phyloP scores from a whole-genome alignment of 2,888 invertebrate genomes.

The Pyrrhosoma nymphula region DNA sequence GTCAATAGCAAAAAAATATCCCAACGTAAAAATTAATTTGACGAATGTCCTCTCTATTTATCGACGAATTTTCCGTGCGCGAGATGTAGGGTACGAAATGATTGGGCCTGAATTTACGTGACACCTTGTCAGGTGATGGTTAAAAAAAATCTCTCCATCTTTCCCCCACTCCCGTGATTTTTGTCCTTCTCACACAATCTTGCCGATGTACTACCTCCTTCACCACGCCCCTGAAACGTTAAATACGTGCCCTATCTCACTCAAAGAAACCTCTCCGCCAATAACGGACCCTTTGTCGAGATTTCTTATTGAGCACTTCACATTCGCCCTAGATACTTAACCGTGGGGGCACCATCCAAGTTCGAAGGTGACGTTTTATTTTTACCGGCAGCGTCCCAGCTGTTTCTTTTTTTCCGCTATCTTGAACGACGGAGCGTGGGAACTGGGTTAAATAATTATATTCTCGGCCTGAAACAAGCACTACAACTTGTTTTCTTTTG shows the following conservation, averaged over 20 bases:
- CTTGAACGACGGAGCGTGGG: neutral
- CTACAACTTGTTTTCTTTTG: too few relatives aligned
- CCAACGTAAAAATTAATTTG: too few relatives aligned
- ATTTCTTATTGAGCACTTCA: constrained; percentile 10
- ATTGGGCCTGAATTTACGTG: neutral
- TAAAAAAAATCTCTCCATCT: neutral
- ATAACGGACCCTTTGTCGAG: neutral
- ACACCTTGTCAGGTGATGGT: neutral
- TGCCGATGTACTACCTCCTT: neutral
- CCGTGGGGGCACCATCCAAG: neutral
- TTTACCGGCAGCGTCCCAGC: neutral
- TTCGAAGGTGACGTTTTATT: neutral
- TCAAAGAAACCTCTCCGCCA: neutral
- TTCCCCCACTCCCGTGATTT: neutral
- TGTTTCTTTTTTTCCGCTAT: neutral
- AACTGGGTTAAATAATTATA: neutral
- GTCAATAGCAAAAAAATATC: too few relatives aligned
- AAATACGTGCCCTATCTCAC: neutral
- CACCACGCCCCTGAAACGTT: neutral
- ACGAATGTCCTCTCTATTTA: too few relatives aligned
- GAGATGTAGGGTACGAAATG: too few relatives aligned
- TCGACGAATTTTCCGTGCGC: too few relatives aligned
- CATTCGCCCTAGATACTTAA: neutral
- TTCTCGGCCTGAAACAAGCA: neutral
- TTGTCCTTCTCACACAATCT: neutral